These are phyloP conservation scores for Meandrusa payeni DNA, from an alignment of 2,888 invertebrate species.

Conservation along the genomic window DNA sequence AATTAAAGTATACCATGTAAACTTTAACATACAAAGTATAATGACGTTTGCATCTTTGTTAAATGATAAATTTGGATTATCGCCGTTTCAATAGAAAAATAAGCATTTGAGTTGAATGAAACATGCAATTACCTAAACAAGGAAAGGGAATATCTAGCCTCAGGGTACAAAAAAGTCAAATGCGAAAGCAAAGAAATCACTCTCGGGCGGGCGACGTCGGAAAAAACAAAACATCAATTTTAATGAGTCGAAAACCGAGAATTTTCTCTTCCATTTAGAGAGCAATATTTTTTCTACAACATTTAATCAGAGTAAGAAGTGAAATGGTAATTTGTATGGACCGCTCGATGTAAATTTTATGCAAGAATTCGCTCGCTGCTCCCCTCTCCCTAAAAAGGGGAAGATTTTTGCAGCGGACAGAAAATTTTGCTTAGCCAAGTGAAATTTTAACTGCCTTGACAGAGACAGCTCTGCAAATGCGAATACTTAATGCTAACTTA, in stretches of 20 bases:
- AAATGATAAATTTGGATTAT: too few species aligned
- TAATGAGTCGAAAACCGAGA: constrained; percentile 77
- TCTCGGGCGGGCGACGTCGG: constrained; percentile 36
- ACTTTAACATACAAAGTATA: too few species aligned
- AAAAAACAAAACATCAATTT: constrained; percentile 74
- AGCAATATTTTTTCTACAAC: constrained; percentile 80
- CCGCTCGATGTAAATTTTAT: constrained; percentile 81
- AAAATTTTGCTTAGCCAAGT: constrained; percentile 80
- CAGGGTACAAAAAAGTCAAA: constrained; percentile 36
- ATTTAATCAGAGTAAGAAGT: constrained; percentile 80
- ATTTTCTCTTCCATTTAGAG: constrained; percentile 76
- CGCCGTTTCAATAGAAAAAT: too few species aligned
- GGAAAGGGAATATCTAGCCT: constrained; percentile 31
- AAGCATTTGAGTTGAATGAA: constrained; percentile 37
- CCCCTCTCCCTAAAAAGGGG: constrained; percentile 69
- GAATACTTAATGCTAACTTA: constrained; percentile 80
- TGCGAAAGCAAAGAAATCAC: constrained; percentile 50
- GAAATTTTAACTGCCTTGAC: constrained; percentile 80
- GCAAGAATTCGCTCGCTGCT: constrained; percentile 74
- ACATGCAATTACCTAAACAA: constrained; percentile 40
- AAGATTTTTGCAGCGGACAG: constrained; percentile 78
- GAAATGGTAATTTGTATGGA: constrained; percentile 81
- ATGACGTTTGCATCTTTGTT: too few species aligned
- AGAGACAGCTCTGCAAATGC: constrained; percentile 75
- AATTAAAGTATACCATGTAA: too few species aligned